Base-by-base conservation (phyloP, 2,113 vertebrate genomes). In the Octodon degus region DNA sequence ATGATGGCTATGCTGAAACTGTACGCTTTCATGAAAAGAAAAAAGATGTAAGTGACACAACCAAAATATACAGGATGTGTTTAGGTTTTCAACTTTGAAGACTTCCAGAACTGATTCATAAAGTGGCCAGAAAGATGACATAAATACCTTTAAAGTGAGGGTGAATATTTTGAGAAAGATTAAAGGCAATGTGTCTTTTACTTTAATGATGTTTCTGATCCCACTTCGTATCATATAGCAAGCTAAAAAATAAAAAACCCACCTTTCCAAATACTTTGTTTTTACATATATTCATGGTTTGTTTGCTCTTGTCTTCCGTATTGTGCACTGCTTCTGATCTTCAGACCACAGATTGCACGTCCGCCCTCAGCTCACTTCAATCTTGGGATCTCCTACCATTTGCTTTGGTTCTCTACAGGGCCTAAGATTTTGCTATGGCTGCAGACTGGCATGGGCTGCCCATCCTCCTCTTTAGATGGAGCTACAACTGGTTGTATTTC, bases 381-480 rank as follows among this genome's bases (percentile, higher is more conserved):
- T 68, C 60, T 92, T 65, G n/a, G 34, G 7, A n/a, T 58, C 22
- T 24, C 40, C 63, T 93, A n/a, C 6, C 19, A 34, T 84, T 88
- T n/a, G 58, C 3, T 58, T 85, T 93, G 37, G 25, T 55, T 70
- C 65, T 63, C 30, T 90, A 20, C 9, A 5, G 25, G 22, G 8
- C 43, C 62, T 32, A 37, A 72, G 65, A 55, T 27, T n/a, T 89
- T 50, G 63, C 27, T 60, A 74, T 76, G 50, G n/a, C 34, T 84
- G 30, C 0, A 20, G 27, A 7, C 40, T 40, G 27, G 3, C 17
- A 7, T 6, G 34, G 20, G 2, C 25, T 63, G 1, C 22, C 43
- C 7, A 2, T 60, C 20, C 63, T 16, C 5, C 17, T 82, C 14
- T 88, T 60, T 94, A 30, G 77, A 79, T 76, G 63, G 25, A 77